Evolutionary conservation across 2,113 vertebrate genomes (phyloP).

Genomic region (Hypomesus transpacificus): DNA sequence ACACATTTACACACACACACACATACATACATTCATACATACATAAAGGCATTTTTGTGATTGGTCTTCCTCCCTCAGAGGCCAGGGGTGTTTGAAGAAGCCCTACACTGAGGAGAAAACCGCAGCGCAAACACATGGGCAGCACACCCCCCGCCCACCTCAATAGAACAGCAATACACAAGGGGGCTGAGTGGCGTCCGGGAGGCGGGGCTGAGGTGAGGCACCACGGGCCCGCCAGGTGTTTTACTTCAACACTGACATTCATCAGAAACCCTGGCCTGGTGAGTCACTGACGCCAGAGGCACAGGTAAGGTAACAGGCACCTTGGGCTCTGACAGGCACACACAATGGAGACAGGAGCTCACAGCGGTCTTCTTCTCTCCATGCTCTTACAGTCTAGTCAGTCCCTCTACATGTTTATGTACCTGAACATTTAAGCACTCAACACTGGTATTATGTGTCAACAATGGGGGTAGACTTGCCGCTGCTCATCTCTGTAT

Average conservation of each 20-base stretch:
- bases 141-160: slow-evolving; percentile 21
- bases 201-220: slow-evolving; percentile 36
- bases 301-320: slow-evolving; percentile 21
- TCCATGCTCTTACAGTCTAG: neutral
- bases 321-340: neutral
- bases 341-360: neutral
- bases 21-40: no score
- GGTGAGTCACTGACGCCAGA: slow-evolving; percentile 30
- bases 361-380: neutral
- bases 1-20: no score
- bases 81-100: slow-evolving; percentile 26
- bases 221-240: slow-evolving; percentile 60
- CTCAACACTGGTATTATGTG: slow-evolving; percentile 4
- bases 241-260: slow-evolving; percentile 59
- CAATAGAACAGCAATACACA: slow-evolving; percentile 4
- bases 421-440: neutral
- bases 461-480: neutral
- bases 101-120: slow-evolving; percentile 28
- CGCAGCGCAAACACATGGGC: slow-evolving; percentile 34
- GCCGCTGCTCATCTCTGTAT: neutral
- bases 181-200: neutral
- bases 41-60: slow-evolving; percentile 7
- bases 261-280: slow-evolving; percentile 47
- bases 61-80: slow-evolving; percentile 32
- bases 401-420: neutral